phyloP scores from a whole-genome alignment of 2,797 vertebrate species.

The Smutsia temminckii region DNA sequence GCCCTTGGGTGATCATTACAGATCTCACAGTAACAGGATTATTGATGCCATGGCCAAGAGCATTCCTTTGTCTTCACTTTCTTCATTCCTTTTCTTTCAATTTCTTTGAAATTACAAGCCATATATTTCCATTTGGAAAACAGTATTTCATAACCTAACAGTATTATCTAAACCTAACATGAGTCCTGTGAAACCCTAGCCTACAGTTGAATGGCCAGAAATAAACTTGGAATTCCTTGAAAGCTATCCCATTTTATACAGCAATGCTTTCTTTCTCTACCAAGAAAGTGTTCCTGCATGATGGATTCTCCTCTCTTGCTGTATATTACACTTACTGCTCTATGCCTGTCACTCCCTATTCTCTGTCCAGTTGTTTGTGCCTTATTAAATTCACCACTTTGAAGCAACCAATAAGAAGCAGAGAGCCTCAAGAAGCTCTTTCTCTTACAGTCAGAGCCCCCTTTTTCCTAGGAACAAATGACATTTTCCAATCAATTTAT shows the following conservation, averaged over 20 bases:
- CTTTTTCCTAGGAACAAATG: slow-evolving; percentile 59
- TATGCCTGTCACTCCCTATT: slow-evolving; percentile 62
- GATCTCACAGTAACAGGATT: slow-evolving; percentile 56
- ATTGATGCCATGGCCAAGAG: slow-evolving; percentile 25
- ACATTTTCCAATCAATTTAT: slow-evolving; percentile 58
- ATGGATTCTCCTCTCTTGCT: slow-evolving; percentile 60
- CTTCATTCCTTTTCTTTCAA: slow-evolving; percentile 63
- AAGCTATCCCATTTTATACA: slow-evolving; percentile 63
- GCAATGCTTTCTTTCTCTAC: slow-evolving; percentile 71
- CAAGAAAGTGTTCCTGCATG: slow-evolving; percentile 64
- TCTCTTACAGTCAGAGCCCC: slow-evolving; percentile 57
- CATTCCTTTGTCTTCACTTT: slow-evolving; percentile 46
- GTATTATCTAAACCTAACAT: slow-evolving; percentile 58
- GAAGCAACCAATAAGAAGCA: slow-evolving; percentile 61
- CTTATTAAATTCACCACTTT: slow-evolving; percentile 67
- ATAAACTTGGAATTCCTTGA: slow-evolving; percentile 72
- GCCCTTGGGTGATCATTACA: slow-evolving; percentile 11
- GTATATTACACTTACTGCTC: slow-evolving; percentile 54
- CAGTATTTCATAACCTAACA: slow-evolving; percentile 59
- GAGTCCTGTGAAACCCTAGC: slow-evolving; percentile 51
- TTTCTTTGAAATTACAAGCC: slow-evolving; percentile 53
- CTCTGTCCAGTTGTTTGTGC: slow-evolving; percentile 60
- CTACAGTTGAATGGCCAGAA: slow-evolving; percentile 62
- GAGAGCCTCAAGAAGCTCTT: slow-evolving; percentile 18
- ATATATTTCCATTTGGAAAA: slow-evolving; percentile 71